Evolutionary conservation across 2,888 invertebrate species (phyloP), one percentile per base, ranked within the genome.

Genomic region (Polylopha cassiicola): DNA sequence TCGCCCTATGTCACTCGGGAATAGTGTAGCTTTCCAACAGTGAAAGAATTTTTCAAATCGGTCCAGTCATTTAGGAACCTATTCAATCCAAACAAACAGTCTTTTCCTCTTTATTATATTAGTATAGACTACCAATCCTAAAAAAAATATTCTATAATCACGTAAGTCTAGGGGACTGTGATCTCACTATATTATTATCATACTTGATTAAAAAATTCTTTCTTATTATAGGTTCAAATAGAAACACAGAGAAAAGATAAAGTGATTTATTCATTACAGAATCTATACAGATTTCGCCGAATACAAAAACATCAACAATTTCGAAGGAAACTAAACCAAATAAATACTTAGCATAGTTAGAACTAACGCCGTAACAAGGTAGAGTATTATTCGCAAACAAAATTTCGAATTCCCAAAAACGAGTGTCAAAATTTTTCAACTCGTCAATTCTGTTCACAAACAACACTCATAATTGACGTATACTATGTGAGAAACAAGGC

Each of bases 251-350:
- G 3, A 23, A 78, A 76, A 78, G 77, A 73, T 78, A 70, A 68
- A 78, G 80, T 81, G 80, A 77, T 70, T 77, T 77, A 78, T 79
- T 80, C 59, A 71, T 70, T 80, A 80, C 74, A 78, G 72, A 75
- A 68, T 77, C 79, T 80, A 76, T 74, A 79, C 73, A 80, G 71
- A 74, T 65, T 69, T 62, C 72, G 73, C 71, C 73, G 54, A 77
- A 71, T 74, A 76, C 69, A 80, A 80, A 73, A 78, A 78, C 74
- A 70, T 73, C 53, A 81, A 81, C 78, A 79, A 74, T 71, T 68
- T 67, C 57, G 53, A 59, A 65, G 53, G 58, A 70, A 72, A 72
- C 55, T 44, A 65, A 48, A 62, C 60, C 55, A 57, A 59, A 62
- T 43, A 53, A 52, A 57, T 58, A 61, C 54, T 63, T 62, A 68